Evolutionary conservation across 2,888 invertebrate genomes (phyloP).

Genomic region (Rhagonycha lutea): DNA sequence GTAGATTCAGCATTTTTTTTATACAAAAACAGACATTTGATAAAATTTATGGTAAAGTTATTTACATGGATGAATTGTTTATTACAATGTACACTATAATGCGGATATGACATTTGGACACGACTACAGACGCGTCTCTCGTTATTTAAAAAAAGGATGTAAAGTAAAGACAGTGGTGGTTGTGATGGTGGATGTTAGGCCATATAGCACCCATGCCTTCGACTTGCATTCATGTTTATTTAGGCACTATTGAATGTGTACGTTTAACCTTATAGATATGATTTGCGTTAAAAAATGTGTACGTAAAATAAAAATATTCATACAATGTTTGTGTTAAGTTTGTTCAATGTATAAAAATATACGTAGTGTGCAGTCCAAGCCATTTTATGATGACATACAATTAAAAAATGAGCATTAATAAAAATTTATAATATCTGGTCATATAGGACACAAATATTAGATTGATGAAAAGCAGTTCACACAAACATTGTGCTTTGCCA

Average conservation of each 20-base stretch:
- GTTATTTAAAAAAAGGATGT: conserved; percentile 5
- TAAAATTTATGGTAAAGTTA: conserved; percentile 52
- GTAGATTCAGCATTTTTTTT: conserved; percentile 28
- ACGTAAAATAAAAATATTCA: conserved; percentile 55
- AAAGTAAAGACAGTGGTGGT: conserved; percentile 16
- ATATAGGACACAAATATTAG: conserved; percentile 29
- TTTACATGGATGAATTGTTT: conserved; percentile 54
- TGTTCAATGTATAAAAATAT: conserved; percentile 58
- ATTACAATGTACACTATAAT: conserved; percentile 40
- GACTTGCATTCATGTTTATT: conserved; percentile 29
- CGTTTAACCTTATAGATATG: conserved; percentile 54
- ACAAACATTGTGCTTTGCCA: conserved; percentile 24
- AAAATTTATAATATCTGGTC: conserved; percentile 26
- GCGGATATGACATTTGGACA: conserved; percentile 39
- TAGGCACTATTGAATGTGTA: conserved; percentile 54
- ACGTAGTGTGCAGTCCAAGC: conserved; percentile 57
- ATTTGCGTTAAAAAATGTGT: conserved; percentile 51
- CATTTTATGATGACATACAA: conserved; percentile 38
- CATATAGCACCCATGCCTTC: conserved; percentile 28
- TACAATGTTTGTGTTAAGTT: conserved; percentile 52
- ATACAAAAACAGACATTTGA: conserved; percentile 52
- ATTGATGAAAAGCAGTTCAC: conserved; percentile 28
- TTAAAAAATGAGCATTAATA: conserved; percentile 35
- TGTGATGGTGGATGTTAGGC: conserved; percentile 27
- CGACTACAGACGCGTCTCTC: background rate